These are phyloP conservation scores for Lamprologus sp. DNA, from an alignment of 2,113 vertebrate species.

Conservation along the genomic window DNA sequence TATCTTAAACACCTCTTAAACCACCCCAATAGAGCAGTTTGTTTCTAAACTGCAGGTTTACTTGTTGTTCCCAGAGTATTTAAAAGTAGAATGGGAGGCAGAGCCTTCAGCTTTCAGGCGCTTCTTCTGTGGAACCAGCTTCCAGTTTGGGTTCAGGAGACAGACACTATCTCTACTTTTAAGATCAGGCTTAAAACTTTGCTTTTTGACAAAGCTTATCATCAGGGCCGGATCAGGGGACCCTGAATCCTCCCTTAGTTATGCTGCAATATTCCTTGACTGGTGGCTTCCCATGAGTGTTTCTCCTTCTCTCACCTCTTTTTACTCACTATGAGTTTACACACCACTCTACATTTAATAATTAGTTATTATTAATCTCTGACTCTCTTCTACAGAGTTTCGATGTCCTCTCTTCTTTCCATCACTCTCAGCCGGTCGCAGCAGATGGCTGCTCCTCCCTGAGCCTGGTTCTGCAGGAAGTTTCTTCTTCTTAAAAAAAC, in stretches of 20 bases:
- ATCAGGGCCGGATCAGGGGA: fast-evolving
- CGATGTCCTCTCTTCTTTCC: neutral
- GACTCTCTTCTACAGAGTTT: neutral
- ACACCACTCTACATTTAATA: neutral
- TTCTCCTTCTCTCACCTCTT: neutral
- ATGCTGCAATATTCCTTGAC: neutral
- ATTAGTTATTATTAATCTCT: neutral
- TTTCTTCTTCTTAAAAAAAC: neutral
- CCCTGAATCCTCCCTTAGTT: neutral
- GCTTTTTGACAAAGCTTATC: neutral
- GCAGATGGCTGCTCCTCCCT: neutral
- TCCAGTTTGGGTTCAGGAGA: neutral
- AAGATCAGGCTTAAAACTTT: neutral
- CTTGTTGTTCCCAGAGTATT: fast-evolving
- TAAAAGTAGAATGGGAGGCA: neutral
- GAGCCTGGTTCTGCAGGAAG: neutral
- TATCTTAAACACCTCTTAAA: neutral
- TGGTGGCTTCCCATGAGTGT: neutral
- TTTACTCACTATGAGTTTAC: neutral
- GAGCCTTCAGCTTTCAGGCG: neutral
- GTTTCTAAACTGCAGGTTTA: neutral
- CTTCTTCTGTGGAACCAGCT: neutral
- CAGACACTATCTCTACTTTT: fast-evolving
- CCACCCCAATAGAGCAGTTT: neutral
- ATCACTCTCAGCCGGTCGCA: neutral